These are phyloP conservation scores for Synergus itoensis DNA, from an alignment of 2,888 invertebrate species.

Conservation along the genomic window DNA sequence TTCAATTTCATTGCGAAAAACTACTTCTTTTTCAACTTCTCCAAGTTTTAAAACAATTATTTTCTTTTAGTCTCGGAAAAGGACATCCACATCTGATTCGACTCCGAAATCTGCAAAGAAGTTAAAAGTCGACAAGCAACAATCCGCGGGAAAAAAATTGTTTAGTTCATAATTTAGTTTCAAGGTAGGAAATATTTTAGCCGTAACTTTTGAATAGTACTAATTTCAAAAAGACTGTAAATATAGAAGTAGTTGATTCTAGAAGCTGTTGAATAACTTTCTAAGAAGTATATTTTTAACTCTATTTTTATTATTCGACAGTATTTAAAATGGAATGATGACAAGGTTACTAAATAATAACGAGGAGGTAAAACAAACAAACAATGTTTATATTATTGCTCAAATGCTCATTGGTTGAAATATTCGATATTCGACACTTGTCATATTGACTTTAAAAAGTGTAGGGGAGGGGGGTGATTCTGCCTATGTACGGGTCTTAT, in stretches of 20 bases:
- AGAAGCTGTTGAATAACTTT: neutral
- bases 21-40: neutral
- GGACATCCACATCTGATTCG: slow-evolving; percentile 78
- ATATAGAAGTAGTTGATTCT: slow-evolving; percentile 1
- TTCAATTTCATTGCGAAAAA: neutral
- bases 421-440: slow-evolving; percentile 6
- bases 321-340: slow-evolving; percentile 46
- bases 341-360: slow-evolving; percentile 46
- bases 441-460: neutral
- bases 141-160: slow-evolving; percentile 59
- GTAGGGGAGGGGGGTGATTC: neutral
- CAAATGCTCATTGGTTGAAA: neutral
- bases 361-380: neutral
- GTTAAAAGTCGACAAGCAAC: slow-evolving; percentile 70
- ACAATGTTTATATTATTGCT: neutral
- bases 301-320: neutral
- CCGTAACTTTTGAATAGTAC: neutral
- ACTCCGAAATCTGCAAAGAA: slow-evolving; percentile 79
- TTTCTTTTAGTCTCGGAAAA: slow-evolving; percentile 78
- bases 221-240: neutral
- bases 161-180: slow-evolving; percentile 48
- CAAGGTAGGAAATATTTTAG: neutral
- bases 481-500: slow-evolving; percentile 58
- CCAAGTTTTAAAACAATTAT: slow-evolving; percentile 1
- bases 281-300: slow-evolving; percentile 2